phyloP scores from a whole-genome alignment of 2,797 vertebrate species.

The Spea hammondii region DNA sequence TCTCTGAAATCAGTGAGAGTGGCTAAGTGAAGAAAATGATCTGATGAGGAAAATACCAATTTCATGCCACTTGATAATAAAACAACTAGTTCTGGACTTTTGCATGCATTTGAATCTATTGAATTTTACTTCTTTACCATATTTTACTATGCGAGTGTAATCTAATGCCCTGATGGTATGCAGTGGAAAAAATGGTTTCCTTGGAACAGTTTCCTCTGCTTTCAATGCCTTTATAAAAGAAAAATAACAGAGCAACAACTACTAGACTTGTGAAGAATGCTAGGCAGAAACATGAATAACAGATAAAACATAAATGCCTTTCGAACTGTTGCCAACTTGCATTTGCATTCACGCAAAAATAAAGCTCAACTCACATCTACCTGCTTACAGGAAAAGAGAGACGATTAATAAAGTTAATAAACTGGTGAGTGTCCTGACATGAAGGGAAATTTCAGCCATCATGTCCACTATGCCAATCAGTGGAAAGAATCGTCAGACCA shows the following conservation, averaged over 20 bases:
- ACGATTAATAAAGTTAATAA: too few species aligned
- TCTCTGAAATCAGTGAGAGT: slow-evolving; percentile 37
- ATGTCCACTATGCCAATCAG: too few species aligned
- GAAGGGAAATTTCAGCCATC: too few species aligned
- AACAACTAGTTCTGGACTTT: slow-evolving; percentile 17
- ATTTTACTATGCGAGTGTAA: neutral
- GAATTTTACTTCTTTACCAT: neutral
- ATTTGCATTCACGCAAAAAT: too few species aligned
- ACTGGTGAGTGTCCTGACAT: too few species aligned
- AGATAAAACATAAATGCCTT: too few species aligned
- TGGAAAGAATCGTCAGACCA: too few species aligned
- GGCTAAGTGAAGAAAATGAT: slow-evolving; percentile 35
- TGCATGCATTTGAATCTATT: slow-evolving; percentile 22
- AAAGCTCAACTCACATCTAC: too few species aligned
- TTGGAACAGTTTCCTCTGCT: neutral
- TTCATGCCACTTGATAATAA: slow-evolving; percentile 42
- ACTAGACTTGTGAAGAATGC: neutral
- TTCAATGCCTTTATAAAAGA: neutral
- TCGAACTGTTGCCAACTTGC: too few species aligned
- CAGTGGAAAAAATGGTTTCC: neutral
- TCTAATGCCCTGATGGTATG: neutral
- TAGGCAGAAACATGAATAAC: neutral
- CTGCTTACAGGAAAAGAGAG: too few species aligned
- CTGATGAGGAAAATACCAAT: slow-evolving; percentile 25
- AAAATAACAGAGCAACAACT: neutral